phyloP scores from a whole-genome alignment of 2,797 vertebrate species.

The Oophaga sylvatica region DNA sequence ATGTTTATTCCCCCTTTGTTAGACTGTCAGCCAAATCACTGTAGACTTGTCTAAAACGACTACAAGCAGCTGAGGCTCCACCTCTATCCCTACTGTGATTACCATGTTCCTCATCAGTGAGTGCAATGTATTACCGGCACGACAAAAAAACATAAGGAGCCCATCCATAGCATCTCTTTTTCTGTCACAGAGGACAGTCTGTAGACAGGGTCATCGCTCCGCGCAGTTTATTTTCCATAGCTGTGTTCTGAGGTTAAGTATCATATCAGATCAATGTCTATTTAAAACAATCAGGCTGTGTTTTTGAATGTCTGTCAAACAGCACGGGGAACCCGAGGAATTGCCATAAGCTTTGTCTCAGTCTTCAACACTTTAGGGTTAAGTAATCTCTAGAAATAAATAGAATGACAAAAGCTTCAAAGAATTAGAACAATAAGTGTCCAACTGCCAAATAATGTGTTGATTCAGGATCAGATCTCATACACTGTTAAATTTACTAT shows the following conservation, averaged over 20 bases:
- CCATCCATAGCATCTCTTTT: constrained; percentile 1
- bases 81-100: constrained; percentile 22
- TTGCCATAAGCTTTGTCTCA: constrained; percentile 1
- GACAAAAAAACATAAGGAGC: constrained; percentile 9
- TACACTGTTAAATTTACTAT: not conserved
- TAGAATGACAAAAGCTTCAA: not conserved
- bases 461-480: not conserved
- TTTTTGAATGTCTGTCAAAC: constrained; percentile 42
- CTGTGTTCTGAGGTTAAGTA: constrained; percentile 47
- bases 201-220: constrained; percentile 38
- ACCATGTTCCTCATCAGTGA: constrained; percentile 39
- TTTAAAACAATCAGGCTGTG: constrained; percentile 44
- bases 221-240: constrained; percentile 41
- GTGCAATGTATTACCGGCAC: constrained; percentile 4
- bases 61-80: constrained; percentile 25
- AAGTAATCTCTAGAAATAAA: not conserved
- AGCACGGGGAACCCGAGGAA: not conserved
- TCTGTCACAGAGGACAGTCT: constrained; percentile 50
- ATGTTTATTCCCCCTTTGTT: constrained; percentile 28
- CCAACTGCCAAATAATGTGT: not conserved
- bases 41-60: constrained; percentile 28
- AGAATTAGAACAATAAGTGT: not conserved
- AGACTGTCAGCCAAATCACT: constrained; percentile 9
- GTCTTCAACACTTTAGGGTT: constrained; percentile 4
- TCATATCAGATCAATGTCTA: constrained; percentile 51